A percentile compares a stretch with the other conserved stretches of the same genome.
Conservation (phyloP, 2,113 vertebrate genomes). For the Tyrannus savana region DNA sequence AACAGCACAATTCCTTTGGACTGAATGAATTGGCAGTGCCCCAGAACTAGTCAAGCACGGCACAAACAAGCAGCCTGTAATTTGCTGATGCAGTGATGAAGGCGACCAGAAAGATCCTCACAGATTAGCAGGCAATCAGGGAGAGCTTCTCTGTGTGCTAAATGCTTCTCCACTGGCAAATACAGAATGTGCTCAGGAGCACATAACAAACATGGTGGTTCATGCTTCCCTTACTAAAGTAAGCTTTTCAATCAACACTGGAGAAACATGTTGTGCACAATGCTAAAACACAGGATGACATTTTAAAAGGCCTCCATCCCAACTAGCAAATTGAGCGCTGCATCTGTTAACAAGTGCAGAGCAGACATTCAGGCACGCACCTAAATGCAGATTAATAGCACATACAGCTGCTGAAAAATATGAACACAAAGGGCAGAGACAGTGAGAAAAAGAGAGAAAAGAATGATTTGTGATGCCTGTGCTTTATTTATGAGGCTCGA, state of each 20-base stretch:
- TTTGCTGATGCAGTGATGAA: constrained; percentile 12
- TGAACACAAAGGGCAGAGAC: not conserved
- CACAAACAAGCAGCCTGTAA: not conserved
- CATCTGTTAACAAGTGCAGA: not conserved
- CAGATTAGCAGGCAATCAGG: constrained; percentile 4
- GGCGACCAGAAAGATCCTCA: not conserved
- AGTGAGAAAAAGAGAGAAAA: not conserved
- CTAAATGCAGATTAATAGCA: constrained; percentile 42
- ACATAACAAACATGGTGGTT: not conserved
- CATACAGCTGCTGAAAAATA: not conserved
- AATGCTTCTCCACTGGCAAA: not conserved
- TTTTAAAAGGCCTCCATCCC: constrained; percentile 36
- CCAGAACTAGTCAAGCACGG: not conserved
- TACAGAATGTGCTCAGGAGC: not conserved
- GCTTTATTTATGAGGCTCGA: not conserved
- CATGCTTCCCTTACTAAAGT: not conserved
- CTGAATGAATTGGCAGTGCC: not conserved
- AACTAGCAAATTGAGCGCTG: not conserved
- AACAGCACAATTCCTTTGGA: not conserved
- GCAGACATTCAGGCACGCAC: not conserved
- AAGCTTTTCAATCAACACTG: not conserved
- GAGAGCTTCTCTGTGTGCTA: not conserved
- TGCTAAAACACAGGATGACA: not conserved
- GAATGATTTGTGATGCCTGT: not conserved
- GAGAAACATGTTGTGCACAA: not conserved